Base-by-base conservation (phyloP, 2,113 vertebrate genomes). In the Morone chrysops region DNA sequence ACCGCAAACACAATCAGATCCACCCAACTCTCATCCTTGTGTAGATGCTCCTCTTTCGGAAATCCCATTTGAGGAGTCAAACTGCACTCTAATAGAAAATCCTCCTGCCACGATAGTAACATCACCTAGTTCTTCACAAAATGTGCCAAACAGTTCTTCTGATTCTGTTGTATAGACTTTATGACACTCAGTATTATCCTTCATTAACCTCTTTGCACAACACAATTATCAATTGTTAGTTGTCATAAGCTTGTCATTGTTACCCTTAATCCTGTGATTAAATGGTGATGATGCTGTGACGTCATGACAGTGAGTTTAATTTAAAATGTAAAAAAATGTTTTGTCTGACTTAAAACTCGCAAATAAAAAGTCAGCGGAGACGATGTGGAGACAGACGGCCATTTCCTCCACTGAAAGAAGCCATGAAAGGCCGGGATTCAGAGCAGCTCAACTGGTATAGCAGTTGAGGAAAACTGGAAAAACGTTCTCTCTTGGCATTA, bases 141-240 rank as follows among this genome's bases (percentile, higher is more conserved):
- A 74, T 43, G 22, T 25, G 47, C 0, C n/a, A 50, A 77, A 78
- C 38, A 57, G 2, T 60, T 9, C 60, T 31, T 65, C 53, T 78
- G 81, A 73, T 79, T 73, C 77, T 62, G n/a, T 81, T 53, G 50
- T 31, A 13, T 82, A 77, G 75, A 54, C 9, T 72, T 59, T 2
- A 51, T 79, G 50, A 72, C 7, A 51, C 17, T 61, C 56, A 31
- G 50, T 81, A 60, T 78, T 84, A 60, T n/a, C 36, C 22, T 54
- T 45, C 6, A 17, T 66, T 60, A 50, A 25, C 20, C n/a, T 62
- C 17, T 51, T 3, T 73, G 41, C 20, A 76, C 18, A 62, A 25
- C 6, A 68, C 22, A 41, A 5, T 48, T 43, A 45, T 31, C 10
- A 10, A n/a, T 25, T 25, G 25, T 25, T 48, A 53, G 40, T 76